phyloP scores from a whole-genome alignment of 2,888 invertebrate species.

The Pharmacophagus antenor region DNA sequence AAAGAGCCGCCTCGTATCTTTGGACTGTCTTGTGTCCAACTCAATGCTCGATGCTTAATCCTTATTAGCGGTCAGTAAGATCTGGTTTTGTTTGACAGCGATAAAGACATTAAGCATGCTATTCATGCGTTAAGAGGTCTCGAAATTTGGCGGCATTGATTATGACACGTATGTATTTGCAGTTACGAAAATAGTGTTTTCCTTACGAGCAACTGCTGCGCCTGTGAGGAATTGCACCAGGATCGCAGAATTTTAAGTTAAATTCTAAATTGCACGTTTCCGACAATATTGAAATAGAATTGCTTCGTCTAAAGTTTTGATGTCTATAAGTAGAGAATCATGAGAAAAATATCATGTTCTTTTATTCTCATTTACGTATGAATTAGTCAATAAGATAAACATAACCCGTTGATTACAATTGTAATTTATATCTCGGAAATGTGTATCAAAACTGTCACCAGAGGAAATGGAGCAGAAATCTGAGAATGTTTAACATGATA shows the following conservation, averaged over 20 bases:
- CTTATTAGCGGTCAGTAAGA: background rate
- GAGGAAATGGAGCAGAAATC: conserved; percentile 2
- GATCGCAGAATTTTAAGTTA: background rate
- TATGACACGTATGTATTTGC: conserved; percentile 11
- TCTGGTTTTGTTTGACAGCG: background rate
- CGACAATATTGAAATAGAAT: background rate
- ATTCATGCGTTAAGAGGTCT: conserved; percentile 11
- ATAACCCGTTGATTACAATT: background rate
- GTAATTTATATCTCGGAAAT: background rate
- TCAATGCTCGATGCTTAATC: conserved; percentile 3
- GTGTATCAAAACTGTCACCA: background rate
- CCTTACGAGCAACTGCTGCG: background rate
- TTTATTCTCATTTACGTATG: background rate
- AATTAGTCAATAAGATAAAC: background rate
- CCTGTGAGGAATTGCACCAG: background rate
- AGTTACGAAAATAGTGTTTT: conserved; percentile 23
- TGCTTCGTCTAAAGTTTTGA: background rate
- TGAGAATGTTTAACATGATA: background rate
- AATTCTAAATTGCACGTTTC: background rate
- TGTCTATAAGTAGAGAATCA: background rate
- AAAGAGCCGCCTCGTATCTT: conserved; percentile 14
- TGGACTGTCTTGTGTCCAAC: conserved; percentile 14
- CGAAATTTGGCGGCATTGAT: conserved; percentile 11
- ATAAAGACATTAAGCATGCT: background rate
- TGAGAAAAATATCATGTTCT: too few species aligned